Conservation (phyloP, 2,113 vertebrate genomes). For the Hipposideros armiger region DNA sequence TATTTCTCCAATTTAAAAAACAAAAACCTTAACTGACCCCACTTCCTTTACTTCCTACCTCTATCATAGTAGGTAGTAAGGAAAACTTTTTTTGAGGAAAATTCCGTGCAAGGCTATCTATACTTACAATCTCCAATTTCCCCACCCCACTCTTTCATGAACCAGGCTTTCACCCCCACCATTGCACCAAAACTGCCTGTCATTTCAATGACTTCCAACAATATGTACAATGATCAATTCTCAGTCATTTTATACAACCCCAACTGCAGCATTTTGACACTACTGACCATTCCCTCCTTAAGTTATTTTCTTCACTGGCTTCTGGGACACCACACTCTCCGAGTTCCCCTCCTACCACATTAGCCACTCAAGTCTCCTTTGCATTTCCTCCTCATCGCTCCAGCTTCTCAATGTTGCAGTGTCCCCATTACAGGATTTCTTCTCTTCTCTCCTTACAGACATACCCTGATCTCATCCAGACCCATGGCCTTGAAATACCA, state of each 20-base stretch:
- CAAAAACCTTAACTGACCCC: neutral
- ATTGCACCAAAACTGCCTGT: neutral
- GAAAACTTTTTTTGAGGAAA: neutral
- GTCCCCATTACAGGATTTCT: neutral
- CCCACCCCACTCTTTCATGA: neutral
- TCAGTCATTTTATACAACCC: neutral
- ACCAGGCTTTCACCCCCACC: neutral
- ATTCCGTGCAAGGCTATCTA: neutral
- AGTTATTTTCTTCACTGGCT: neutral
- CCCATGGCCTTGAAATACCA: neutral
- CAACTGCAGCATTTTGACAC: neutral
- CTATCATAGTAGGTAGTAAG: too few species aligned
- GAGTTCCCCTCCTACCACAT: neutral
- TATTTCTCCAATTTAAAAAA: neutral
- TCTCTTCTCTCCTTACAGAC: slow-evolving; percentile 17
- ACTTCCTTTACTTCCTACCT: neutral
- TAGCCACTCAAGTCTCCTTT: neutral
- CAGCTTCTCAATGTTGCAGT: neutral
- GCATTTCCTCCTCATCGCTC: neutral
- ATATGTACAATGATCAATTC: neutral
- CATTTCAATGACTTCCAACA: neutral
- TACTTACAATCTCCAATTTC: neutral
- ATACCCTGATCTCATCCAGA: neutral
- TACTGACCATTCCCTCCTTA: neutral
- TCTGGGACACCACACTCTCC: neutral